Base-by-base conservation (phyloP, 2,888 invertebrate species). In the Macropis europaea region DNA sequence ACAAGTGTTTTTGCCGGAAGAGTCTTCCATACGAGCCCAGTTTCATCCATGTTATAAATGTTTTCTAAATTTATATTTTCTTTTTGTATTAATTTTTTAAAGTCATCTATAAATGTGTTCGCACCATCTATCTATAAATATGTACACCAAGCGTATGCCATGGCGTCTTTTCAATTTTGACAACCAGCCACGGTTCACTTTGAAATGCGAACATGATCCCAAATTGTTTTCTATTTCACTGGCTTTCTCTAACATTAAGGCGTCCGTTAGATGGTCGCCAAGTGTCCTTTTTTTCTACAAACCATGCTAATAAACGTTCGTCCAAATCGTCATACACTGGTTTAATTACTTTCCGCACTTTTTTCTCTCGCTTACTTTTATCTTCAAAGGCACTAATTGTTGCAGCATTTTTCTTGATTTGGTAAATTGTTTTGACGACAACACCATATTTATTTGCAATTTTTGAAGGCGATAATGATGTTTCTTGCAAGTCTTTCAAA, bases 21-120 rank as follows among this genome's bases (percentile, higher is more conserved):
- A 17, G 68, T 24, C 62, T 73, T 82, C 81, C 82, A 82, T n/a
- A 73, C 59, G 4, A 81, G 43, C 2, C 82, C 79, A 3, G 80
- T 84, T 40, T 81, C 79, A 50, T 82, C 80, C 5, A 76, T 80
- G 53, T 84, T 84, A 53, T 82, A 82, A 1, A 79, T 53, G 54
- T 72, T 72, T 30, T 78, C 66, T 24, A 28, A 30, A 54, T 63
- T 13, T 38, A 57, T 42, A 13, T 57, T 13, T 34, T 53, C 32
- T 15, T 53, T 36, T 11, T 32, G n/a, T 11, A 53, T 13, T 5
- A 53, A 15, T 32, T 57, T 34, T 32, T 42, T 11, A 13, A 43
- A 57, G 9, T 54, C 19, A 26, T 38, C 11, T 9, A 4, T 13
- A 54, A 54, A 40, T 24, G 3, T 13, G n/a, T 11, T 32, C 9